Evolutionary conservation across 2,888 invertebrate species (phyloP), one percentile per base, ranked within the genome.

Genomic region (Calameuta filiformis): DNA sequence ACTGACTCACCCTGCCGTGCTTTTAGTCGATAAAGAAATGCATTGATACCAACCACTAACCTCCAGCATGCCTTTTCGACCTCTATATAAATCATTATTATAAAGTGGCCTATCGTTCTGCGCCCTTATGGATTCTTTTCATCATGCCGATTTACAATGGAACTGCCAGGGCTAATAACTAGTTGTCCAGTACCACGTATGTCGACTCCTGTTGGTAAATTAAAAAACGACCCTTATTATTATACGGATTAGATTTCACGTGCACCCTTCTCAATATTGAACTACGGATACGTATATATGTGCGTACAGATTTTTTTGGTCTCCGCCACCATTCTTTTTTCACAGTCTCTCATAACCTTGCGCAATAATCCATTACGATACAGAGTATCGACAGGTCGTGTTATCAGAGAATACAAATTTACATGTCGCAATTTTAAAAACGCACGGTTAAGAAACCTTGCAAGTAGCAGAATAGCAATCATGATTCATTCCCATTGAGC

Each of bases 401-500:
- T 81, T 83, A 86, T 85, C 83, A 84, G 74, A 79, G 78, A 81
- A 79, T 56, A 56, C 23, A 75, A 79, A 83, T 84, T 78, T 81
- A 85, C 77, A 79, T 85, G 79, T 82, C 81, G 76, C 73, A 76
- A 83, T 79, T 68, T 76, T 68, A 79, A 56, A 56, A 56, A 23
- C 6, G 9, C 23, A 56, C 9, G 23, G 56, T 56, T 23, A 56
- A 23, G 56, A 56, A 56, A 23, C 3, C 56, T 15, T 15, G 9
- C 23, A 56, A 56, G 23, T 56, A 23, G 56, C 9, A 56, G 35
- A 81, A 84, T 81, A 83, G 83, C 83, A 87, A 83, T 85, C 85
- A 85, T 88, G 87, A 88, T 86, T 88, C 87, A 88, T 87, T 85
- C 56, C 9, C 31, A 34, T 79, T 78, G 81, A 79, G 83, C 82